Evolutionary conservation across 2,888 invertebrate genomes (phyloP).

Genomic region (Hypomecis punctinalis): DNA sequence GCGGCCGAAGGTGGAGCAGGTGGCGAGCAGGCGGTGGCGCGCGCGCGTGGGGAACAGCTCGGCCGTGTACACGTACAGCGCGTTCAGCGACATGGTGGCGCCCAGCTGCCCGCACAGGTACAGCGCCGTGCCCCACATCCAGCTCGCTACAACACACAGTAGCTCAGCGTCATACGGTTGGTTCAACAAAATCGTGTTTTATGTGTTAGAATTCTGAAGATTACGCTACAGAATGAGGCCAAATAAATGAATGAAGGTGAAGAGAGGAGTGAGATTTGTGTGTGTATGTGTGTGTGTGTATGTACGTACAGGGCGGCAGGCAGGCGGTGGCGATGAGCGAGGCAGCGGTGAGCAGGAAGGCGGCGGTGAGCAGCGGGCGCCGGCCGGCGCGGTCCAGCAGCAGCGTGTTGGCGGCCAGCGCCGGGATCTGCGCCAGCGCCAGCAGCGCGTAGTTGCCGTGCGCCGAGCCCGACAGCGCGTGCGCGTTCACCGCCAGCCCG

Average conservation of each 20-base stretch:
- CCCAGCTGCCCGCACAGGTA: conserved; percentile 87
- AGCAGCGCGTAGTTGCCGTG: conserved; percentile 74
- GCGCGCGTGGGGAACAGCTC: conserved; percentile 90
- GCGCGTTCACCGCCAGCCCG: conserved; percentile 76
- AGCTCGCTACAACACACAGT: neutral
- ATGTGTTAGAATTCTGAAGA: no score
- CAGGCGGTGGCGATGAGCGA: conserved; percentile 67
- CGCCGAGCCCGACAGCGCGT: conserved; percentile 67
- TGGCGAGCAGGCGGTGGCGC: conserved; percentile 87
- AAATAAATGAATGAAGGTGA: no score
- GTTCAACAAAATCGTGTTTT: neutral
- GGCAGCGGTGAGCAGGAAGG: conserved; percentile 68
- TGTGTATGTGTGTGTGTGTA: neutral
- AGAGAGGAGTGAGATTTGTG: neutral
- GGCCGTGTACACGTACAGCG: conserved; percentile 88
- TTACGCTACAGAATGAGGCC: no score
- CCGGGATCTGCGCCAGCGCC: conserved; percentile 74
- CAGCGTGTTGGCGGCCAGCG: conserved; percentile 71
- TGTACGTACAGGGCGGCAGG: conserved; percentile 58
- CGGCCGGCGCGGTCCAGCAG: conserved; percentile 74
- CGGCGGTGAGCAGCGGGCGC: conserved; percentile 71
- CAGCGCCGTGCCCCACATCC: conserved; percentile 62
- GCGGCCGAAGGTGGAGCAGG: conserved; percentile 89
- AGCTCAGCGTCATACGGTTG: neutral
- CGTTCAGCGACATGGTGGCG: conserved; percentile 87